Evolutionary conservation across 2,888 invertebrate species (phyloP).

Genomic region (Nemurella pictetii): DNA sequence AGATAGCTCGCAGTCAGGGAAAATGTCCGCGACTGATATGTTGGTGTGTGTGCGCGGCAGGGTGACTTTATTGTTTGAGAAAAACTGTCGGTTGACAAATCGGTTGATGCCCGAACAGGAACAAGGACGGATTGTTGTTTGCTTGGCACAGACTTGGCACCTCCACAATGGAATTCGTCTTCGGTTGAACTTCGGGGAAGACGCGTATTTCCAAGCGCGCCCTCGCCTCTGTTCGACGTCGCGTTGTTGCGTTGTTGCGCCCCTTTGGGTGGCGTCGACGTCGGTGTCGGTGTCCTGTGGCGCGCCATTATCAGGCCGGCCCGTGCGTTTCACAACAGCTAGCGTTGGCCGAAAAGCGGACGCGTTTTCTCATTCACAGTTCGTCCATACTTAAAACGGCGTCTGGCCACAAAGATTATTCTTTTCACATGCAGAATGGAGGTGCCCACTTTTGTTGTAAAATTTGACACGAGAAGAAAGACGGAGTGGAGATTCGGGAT

Average conservation of each 20-base stretch:
- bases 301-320: neutral
- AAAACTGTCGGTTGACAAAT: neutral
- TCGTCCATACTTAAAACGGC: neutral
- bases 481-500: neutral
- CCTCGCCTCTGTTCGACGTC: neutral
- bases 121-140: neutral
- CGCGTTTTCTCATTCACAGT: neutral
- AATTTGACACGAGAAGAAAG: conserved; percentile 1
- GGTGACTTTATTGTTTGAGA: neutral
- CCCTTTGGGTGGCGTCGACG: no score
- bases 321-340: neutral
- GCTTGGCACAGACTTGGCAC: neutral
- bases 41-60: neutral
- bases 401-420: neutral
- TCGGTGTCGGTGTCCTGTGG: no score
- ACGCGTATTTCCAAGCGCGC: neutral
- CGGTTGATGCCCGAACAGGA: neutral
- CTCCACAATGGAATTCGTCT: neutral
- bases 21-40: neutral
- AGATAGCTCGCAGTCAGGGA: neutral
- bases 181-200: neutral
- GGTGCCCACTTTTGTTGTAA: conserved; percentile 25
- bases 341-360: neutral
- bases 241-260: neutral
- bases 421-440: conserved; percentile 24